These are phyloP conservation scores for Xenopus petersii DNA, from an alignment of 2,797 vertebrate genomes.

Conservation along the genomic window DNA sequence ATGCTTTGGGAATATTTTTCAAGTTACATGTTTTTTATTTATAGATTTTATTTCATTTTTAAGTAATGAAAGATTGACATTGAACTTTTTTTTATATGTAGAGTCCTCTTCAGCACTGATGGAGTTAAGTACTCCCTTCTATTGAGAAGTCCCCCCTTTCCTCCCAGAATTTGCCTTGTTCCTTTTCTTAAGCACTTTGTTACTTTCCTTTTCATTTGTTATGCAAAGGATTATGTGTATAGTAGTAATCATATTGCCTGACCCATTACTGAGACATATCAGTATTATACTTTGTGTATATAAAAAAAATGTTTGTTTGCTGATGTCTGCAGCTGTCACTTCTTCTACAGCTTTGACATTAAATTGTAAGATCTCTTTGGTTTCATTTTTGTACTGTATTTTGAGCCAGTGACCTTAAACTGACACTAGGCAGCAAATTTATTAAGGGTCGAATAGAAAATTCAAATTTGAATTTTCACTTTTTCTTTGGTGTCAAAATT, in stretches of 20 bases:
- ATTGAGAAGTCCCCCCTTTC: conserved; percentile 10
- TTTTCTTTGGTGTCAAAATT: too few species aligned
- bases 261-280: conserved; percentile 55
- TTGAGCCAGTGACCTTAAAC: too few species aligned
- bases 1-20: too few species aligned
- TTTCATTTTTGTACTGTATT: conserved; percentile 50
- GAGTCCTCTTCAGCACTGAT: conserved; percentile 50
- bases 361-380: conserved; percentile 64
- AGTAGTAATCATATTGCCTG: conserved; percentile 16
- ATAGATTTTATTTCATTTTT: conserved; percentile 34
- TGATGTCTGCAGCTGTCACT: conserved; percentile 54
- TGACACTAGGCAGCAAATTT: too few species aligned
- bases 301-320: conserved; percentile 57
- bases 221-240: conserved; percentile 55
- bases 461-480: too few species aligned
- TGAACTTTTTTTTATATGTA: conserved; percentile 51
- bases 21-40: too few species aligned
- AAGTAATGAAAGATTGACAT: conserved; percentile 56
- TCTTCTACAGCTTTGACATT: conserved; percentile 61
- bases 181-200: conserved; percentile 55
- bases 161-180: conserved; percentile 36
- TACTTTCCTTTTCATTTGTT: conserved; percentile 49
- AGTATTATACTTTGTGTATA: conserved; percentile 64
- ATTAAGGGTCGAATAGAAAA: too few species aligned
- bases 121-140: conserved; percentile 42